Percentiles rank a stretch among this genome's conserved stretches.
phyloP scores from a whole-genome alignment of 2,888 invertebrate genomes.

The Pherbina coryleti region DNA sequence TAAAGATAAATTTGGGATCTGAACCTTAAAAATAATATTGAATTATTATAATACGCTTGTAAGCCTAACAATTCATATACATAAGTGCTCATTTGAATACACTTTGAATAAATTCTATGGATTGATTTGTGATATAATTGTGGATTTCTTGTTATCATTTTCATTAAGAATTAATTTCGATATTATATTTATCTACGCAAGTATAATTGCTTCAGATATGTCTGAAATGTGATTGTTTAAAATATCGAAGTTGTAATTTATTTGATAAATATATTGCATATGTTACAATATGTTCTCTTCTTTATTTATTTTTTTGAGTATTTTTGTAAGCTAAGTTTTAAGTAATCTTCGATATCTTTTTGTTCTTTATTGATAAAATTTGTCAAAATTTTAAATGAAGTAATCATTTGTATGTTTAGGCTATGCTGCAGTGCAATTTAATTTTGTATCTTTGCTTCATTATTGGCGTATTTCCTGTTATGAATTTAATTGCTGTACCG shows the following conservation, averaged over 20 bases:
- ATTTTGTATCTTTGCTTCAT: too few relatives aligned
- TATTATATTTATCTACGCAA: conserved; percentile 44
- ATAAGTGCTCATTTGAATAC: conserved; percentile 41
- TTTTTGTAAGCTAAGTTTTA: not conserved
- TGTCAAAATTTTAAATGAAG: conserved; percentile 45
- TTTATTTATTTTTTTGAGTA: too few relatives aligned
- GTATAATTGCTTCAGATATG: conserved; percentile 45
- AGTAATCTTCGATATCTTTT: conserved; percentile 34
- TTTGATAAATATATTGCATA: conserved; percentile 37
- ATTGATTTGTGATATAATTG: conserved; percentile 30
- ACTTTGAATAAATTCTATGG: conserved; percentile 36
- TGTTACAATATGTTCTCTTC: conserved; percentile 28
- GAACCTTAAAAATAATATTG: conserved; percentile 46
- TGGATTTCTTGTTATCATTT: conserved; percentile 40
- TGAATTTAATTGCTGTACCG: not conserved
- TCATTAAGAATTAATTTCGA: conserved; percentile 42
- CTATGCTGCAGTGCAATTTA: too few relatives aligned
- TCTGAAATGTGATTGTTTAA: conserved; percentile 33
- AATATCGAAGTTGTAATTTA: conserved; percentile 43
- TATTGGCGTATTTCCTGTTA: not conserved
- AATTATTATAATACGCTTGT: conserved; percentile 41
- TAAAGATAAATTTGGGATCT: conserved; percentile 39
- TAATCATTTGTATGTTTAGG: conserved; percentile 37
- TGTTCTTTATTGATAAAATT: conserved; percentile 45
- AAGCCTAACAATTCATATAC: conserved; percentile 45